A percentile compares a stretch with the other conserved stretches of the same genome.
These are phyloP conservation scores for Lethrus apterus DNA, from an alignment of 1,140 invertebrate genomes.

Conservation along the genomic window DNA sequence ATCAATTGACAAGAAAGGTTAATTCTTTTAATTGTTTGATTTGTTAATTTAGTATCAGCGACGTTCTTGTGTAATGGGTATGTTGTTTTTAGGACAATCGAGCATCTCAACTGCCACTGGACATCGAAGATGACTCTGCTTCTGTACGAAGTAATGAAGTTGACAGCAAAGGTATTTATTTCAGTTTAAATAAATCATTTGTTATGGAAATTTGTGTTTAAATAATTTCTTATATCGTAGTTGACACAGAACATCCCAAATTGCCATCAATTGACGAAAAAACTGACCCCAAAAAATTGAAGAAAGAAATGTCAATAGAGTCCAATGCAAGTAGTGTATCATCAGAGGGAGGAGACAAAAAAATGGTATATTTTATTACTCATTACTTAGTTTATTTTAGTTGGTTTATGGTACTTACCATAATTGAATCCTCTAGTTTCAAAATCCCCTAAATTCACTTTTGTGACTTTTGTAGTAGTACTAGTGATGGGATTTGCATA, in stretches of 20 bases:
- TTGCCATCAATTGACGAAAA: constrained; percentile 33
- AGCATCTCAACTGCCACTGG: constrained; percentile 76
- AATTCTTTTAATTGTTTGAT: neutral
- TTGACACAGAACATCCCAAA: constrained; percentile 21
- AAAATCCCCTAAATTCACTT: no score
- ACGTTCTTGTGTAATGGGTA: constrained; percentile 9
- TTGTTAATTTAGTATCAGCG: constrained; percentile 6
- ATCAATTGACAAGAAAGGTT: neutral
- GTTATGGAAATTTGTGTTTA: constrained; percentile 14
- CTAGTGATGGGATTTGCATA: no score
- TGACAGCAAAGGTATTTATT: constrained; percentile 57
- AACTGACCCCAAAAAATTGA: constrained; percentile 35
- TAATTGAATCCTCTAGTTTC: no score
- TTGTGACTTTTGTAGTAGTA: no score
- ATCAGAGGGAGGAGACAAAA: constrained; percentile 43
- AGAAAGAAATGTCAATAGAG: constrained; percentile 45
- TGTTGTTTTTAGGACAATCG: constrained; percentile 64
- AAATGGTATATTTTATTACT: constrained; percentile 41
- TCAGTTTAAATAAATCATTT: neutral
- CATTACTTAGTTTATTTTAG: no score
- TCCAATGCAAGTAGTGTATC: constrained; percentile 23
- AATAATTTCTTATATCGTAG: constrained; percentile 29
- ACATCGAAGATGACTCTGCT: constrained; percentile 82
- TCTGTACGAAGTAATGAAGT: constrained; percentile 71
- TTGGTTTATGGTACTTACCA: no score